Conservation (phyloP, 2,888 invertebrate species). For the Chironomus tentans region DNA sequence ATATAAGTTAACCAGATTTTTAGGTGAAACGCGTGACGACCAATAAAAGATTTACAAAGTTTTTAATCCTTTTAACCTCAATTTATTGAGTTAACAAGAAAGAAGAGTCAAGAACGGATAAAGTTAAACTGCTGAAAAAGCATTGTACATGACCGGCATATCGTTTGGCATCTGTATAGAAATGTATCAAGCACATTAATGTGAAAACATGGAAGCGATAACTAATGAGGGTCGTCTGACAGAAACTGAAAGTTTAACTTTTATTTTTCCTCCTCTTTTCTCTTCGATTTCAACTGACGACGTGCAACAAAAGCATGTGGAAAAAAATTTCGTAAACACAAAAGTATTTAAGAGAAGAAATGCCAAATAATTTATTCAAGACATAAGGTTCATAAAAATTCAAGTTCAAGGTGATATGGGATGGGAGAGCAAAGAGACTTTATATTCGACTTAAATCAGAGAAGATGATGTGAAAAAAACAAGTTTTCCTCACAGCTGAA, state of each 20-base stretch:
- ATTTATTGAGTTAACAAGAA: not conserved
- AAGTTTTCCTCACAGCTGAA: not conserved
- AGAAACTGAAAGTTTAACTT: constrained; percentile 16
- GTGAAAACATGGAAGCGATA: not conserved
- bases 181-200: constrained; percentile 10
- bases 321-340: not conserved
- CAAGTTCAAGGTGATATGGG: constrained; percentile 20
- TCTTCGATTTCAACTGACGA: not conserved
- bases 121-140: not conserved
- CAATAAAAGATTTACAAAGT: too few relatives aligned
- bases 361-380: not conserved
- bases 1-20: too few relatives aligned
- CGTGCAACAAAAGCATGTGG: not conserved
- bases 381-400: not conserved
- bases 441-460: not conserved
- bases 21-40: too few relatives aligned
- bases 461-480: not conserved
- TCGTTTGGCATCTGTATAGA: not conserved
- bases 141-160: not conserved
- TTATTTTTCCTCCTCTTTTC: not conserved
- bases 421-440: not conserved
- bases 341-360: not conserved
- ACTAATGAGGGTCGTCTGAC: constrained; percentile 3
- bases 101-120: not conserved
- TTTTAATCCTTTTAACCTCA: too few relatives aligned